Base-by-base conservation (phyloP, 2,797 vertebrate genomes). In the Miichthys miiuy region DNA sequence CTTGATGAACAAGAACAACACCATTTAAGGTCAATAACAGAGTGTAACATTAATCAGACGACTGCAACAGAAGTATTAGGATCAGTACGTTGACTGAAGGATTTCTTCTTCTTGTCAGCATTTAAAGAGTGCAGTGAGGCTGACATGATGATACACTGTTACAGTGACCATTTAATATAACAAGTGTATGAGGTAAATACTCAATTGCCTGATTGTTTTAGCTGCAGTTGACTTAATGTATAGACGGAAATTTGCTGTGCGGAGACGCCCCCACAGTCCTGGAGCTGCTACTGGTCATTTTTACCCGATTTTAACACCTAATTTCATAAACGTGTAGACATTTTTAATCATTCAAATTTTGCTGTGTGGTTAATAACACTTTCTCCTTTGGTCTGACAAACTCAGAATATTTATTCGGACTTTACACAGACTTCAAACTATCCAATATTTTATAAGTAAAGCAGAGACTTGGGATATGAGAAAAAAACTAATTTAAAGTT, bases 31-130 rank as follows among this genome's bases (percentile, higher is more conserved):
- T 62, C 63, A 71, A 46, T 56, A 56, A 51, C 0, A 44, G 47
- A n/a, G 38, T 54, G 41, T 4, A 54, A 50, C 13, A 30, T 58
- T 41, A 61, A 34, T 17, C 60, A 78, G 16, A 72, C 27, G 23
- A 30, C 5, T 25, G 58, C 13, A 44, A 57, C 17, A n/a, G 47
- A 38, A 46, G 60, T 11, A 30, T 62, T 48, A 13, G 44, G 8
- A 23, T 68, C 38, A 46, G 30, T 1, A 6, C 17, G 42, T 13
- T 30, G 41, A 27, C 27, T 30, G 27, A 30, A 30, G 27, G 21
- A 62, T 75, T 55, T 38, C 46, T 70, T 42, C 52, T 47, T 54
- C 41, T 30, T 52, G 42, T 63, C 66, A 67, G 61, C 13, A 17
- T 64, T 52, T 27, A 47, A 4, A 16, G 23, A 69, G 63, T 10